These are phyloP conservation scores for Marmota monax DNA, from an alignment of 2,113 vertebrate genomes.

Conservation along the genomic window DNA sequence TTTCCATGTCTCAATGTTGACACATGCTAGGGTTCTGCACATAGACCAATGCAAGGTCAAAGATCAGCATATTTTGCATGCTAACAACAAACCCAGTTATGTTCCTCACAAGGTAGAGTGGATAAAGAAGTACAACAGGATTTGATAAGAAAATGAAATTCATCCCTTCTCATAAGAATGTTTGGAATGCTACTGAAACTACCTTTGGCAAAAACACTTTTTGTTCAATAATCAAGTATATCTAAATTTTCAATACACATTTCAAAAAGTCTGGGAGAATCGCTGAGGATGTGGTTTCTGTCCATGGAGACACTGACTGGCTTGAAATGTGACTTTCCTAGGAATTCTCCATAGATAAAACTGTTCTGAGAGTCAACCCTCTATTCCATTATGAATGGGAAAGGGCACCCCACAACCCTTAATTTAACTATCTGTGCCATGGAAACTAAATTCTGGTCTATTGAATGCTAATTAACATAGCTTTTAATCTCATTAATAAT, in stretches of 20 bases:
- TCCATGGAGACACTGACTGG: not conserved
- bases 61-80: conserved; percentile 81
- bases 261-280: not conserved
- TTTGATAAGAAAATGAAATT: conserved; percentile 84
- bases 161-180: conserved; percentile 62
- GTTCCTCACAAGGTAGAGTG: conserved; percentile 77
- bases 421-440: not conserved
- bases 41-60: conserved; percentile 80
- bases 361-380: not conserved
- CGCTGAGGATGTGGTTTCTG: not conserved
- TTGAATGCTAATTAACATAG: conserved; percentile 72
- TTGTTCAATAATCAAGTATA: not conserved
- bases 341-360: conserved; percentile 56
- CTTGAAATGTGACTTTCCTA: not conserved
- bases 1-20: conserved; percentile 78
- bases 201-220: conserved; percentile 45
- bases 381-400: not conserved
- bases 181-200: conserved; percentile 71
- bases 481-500: conserved; percentile 79
- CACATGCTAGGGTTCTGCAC: conserved; percentile 78
- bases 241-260: conserved; percentile 20
- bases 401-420: conserved; percentile 37
- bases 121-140: conserved; percentile 82
- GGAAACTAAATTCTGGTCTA: conserved; percentile 58
- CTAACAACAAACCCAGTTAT: conserved; percentile 71